phyloP scores from a whole-genome alignment of 2,888 invertebrate genomes.

The Serripes groenlandicus region DNA sequence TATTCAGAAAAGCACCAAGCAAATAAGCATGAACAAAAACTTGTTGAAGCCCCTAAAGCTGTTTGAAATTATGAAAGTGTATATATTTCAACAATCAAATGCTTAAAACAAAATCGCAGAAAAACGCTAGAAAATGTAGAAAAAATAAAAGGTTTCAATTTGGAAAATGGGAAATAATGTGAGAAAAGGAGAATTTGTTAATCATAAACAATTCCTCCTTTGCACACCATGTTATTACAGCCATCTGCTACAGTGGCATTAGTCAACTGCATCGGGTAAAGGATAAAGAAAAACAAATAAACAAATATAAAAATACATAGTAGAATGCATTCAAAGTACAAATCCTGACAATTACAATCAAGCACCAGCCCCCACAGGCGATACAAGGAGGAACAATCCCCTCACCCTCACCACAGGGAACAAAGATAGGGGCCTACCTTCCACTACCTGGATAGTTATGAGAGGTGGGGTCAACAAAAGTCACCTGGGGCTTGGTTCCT shows the following conservation, averaged over 20 bases:
- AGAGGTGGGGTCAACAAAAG: constrained; percentile 53
- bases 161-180: too few relatives aligned
- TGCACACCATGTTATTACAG: not conserved
- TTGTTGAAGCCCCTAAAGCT: too few relatives aligned
- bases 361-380: constrained; percentile 34
- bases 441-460: constrained; percentile 33
- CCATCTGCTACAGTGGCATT: not conserved
- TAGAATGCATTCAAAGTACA: not conserved
- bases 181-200: not conserved
- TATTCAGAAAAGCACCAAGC: too few relatives aligned
- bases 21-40: too few relatives aligned
- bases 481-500: constrained; percentile 56
- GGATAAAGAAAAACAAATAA: not conserved
- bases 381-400: constrained; percentile 12
- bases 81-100: too few relatives aligned
- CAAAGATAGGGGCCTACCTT: constrained; percentile 43
- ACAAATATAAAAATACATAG: not conserved
- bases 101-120: too few relatives aligned
- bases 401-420: constrained; percentile 41
- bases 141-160: too few relatives aligned
- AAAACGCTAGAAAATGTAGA: too few relatives aligned
- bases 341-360: constrained; percentile 28
- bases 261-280: not conserved
- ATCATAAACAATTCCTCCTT: not conserved
- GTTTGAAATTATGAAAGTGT: too few relatives aligned